Conservation (phyloP, 2,113 vertebrate species). For the Benitochromis conjunctus region DNA sequence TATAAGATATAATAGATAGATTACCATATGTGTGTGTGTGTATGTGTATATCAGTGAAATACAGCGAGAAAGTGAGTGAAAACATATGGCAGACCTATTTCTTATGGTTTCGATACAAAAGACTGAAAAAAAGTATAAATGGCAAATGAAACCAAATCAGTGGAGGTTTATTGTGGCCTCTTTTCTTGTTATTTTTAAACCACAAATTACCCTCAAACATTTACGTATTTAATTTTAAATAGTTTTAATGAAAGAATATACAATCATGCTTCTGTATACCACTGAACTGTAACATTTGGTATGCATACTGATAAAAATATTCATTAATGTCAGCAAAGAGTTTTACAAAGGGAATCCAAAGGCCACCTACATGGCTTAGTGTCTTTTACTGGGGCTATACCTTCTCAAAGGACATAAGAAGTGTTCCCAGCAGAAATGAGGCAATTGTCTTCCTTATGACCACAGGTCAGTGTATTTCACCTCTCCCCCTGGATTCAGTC, state of each 20-base stretch:
- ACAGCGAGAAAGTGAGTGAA: too few species aligned
- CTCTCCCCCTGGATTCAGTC: slow-evolving; percentile 46
- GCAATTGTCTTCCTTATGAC: slow-evolving; percentile 40
- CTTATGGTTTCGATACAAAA: too few species aligned
- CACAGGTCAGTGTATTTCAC: slow-evolving; percentile 35
- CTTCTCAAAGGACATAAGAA: not conserved
- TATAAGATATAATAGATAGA: too few species aligned
- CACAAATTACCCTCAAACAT: not conserved
- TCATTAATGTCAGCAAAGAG: not conserved
- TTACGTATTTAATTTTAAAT: not conserved
- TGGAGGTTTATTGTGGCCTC: not conserved
- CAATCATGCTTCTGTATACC: not conserved
- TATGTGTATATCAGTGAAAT: too few species aligned
- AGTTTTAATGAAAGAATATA: not conserved
- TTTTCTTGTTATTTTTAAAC: not conserved
- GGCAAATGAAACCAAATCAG: not conserved
- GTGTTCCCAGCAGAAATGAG: slow-evolving; percentile 1
- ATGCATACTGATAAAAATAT: not conserved
- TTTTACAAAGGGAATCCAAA: not conserved
- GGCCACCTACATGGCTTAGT: not conserved
- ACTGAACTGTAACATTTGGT: not conserved
- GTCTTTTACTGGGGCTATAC: slow-evolving; percentile 10
- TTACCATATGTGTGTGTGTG: too few species aligned
- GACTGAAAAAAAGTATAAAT: not conserved
- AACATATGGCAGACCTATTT: too few species aligned